Evolutionary conservation across 2,888 invertebrate genomes (phyloP).

Genomic region (Lysandra bellargus): DNA sequence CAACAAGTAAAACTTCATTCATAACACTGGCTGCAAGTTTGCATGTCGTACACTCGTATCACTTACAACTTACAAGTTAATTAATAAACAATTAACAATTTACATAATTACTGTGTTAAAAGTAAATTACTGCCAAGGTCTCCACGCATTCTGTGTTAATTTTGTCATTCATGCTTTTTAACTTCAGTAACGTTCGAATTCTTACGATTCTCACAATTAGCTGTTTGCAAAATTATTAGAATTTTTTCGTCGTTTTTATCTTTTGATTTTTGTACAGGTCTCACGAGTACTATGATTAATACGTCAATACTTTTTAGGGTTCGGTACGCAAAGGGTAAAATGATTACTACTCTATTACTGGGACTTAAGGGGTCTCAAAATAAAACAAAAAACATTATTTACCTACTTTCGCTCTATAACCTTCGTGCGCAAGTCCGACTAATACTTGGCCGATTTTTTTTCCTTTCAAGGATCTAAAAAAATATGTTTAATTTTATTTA

Average conservation of each 20-base stretch:
- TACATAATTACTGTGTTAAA: slow-evolving; percentile 13
- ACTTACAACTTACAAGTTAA: not conserved
- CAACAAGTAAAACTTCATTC: not conserved
- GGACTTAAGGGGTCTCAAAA: too few species aligned
- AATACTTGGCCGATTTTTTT: not conserved
- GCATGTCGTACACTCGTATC: slow-evolving; percentile 4
- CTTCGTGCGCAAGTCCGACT: too few species aligned
- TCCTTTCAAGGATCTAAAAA: not conserved
- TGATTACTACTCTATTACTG: too few species aligned
- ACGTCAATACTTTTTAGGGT: too few species aligned
- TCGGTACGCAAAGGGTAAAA: too few species aligned
- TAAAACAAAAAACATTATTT: too few species aligned
- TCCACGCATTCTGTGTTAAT: not conserved
- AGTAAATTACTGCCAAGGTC: slow-evolving; percentile 6
- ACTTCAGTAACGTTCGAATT: not conserved
- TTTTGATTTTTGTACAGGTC: not conserved
- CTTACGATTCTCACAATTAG: not conserved
- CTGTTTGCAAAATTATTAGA: not conserved
- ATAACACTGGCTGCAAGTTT: not conserved
- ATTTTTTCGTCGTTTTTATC: not conserved
- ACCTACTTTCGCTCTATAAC: too few species aligned
- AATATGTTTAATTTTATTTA: not conserved
- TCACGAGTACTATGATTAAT: not conserved
- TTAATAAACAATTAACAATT: slow-evolving; percentile 16
- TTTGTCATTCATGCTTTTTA: not conserved